Evolutionary conservation across 2,797 vertebrate genomes (phyloP), one percentile per base, ranked within the genome.

Genomic region (Phataginus tricuspis): DNA sequence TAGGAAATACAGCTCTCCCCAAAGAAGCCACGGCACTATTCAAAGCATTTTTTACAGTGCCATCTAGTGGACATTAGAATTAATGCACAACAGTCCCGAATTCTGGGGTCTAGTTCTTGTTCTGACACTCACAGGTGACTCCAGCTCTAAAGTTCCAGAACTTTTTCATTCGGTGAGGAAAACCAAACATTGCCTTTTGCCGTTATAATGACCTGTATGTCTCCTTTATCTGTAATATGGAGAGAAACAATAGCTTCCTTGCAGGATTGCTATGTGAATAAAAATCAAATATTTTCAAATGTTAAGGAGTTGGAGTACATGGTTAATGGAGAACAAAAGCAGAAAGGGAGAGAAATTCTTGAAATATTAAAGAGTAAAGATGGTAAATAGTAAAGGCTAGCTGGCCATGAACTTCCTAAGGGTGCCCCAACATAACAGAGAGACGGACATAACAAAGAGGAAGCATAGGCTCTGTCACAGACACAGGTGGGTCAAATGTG

Each of bases 1-100:
- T 14, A 31, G 31, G 11, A 95, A 89, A 59, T 23, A 25, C 18
- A 51, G 53, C 25, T 45, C 37, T 91, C 57, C 37, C 51, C 37
- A 15, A 83, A 64, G 79, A 61, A 88, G 53, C 4, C 19, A 9
- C 27, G 0, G 69, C 29, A 31, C 63, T 84, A 74, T 66, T 39
- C 75, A 87, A 77, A 86, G 80, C 49, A 85, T 42, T 92, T 95
- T 95, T 91, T 49, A 63, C 29, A 96, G 31, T 95, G 92, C 91
- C 97, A 96, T 91, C 97, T 97, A 75, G 95, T 96, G 97, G 96
- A 86, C 0, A 51, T 57, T 49, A 55, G n/a, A 59, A 91, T 93
- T 61, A 89, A 55, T 80, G 37, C 93, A 86, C 29, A 72, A 34
- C 27, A 72, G 14, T 66, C 8, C 4, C 19, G 29, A 37, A 0